phyloP scores from a whole-genome alignment of 1,140 invertebrate species.

The Antheraea pernyi region DNA sequence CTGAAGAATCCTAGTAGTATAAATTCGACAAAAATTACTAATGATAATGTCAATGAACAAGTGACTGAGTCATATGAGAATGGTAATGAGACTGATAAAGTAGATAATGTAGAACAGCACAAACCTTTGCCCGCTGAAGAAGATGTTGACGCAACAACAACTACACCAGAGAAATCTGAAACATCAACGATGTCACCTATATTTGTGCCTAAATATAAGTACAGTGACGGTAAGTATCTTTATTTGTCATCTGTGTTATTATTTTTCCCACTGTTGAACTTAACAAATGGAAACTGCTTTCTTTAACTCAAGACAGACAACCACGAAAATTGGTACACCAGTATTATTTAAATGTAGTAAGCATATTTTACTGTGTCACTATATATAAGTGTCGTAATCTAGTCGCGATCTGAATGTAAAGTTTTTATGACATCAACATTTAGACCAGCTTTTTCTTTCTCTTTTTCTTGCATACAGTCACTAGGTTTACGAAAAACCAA shows the following conservation, averaged over 20 bases:
- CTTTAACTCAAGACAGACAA: neutral
- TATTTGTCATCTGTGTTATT: too few species aligned
- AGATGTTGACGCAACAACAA: neutral
- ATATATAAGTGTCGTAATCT: too few species aligned
- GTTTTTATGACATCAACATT: too few species aligned
- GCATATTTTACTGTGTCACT: too few species aligned
- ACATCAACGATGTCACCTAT: conserved; percentile 23
- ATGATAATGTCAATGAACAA: conserved; percentile 48
- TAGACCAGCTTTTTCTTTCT: too few species aligned
- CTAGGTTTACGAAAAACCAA: too few species aligned
- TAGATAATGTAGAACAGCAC: conserved; percentile 47
- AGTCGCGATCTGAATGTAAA: too few species aligned
- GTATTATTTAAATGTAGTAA: too few species aligned
- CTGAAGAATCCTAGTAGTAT: conserved; percentile 62
- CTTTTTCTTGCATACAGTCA: too few species aligned
- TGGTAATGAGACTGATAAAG: conserved; percentile 73
- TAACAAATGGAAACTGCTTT: too few species aligned
- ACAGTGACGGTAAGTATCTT: conserved; percentile 57
- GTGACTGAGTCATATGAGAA: conserved; percentile 62
- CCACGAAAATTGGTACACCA: too few species aligned
- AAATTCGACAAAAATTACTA: conserved; percentile 53
- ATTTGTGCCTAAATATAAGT: conserved; percentile 67
- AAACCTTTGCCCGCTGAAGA: conserved; percentile 16
- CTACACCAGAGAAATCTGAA: conserved; percentile 18
- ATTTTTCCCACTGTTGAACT: too few species aligned